Percentiles rank a stretch among this genome's conserved stretches.
These are phyloP conservation scores for Fragum sueziense DNA, from an alignment of 2,888 invertebrate genomes.

Conservation along the genomic window DNA sequence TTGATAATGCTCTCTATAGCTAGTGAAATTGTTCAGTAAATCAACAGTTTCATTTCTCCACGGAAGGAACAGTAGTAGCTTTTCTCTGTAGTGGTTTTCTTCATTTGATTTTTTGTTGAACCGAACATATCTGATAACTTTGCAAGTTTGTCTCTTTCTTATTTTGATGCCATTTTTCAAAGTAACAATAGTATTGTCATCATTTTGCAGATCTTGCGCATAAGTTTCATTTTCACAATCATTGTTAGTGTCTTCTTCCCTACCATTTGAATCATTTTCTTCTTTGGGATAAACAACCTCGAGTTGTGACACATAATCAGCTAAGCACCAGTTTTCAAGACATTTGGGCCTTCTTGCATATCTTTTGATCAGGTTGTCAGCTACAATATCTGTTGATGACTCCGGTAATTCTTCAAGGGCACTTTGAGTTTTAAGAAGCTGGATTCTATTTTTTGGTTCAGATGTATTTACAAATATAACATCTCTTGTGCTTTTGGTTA, in stretches of 20 bases:
- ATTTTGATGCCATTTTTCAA: no score
- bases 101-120: no score
- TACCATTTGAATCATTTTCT: not conserved
- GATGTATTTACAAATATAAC: slow-evolving; percentile 10
- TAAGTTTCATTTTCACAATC: not conserved
- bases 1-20: no score
- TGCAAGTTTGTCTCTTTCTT: no score
- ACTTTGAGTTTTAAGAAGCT: not conserved
- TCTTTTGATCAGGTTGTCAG: no score
- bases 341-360: no score
- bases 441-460: not conserved
- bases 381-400: not conserved
- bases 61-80: no score
- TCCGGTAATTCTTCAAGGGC: not conserved
- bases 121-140: no score
- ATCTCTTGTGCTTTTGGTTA: not conserved
- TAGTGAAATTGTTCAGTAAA: not conserved
- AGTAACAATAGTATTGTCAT: not conserved
- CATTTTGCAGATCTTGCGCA: not conserved
- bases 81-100: no score
- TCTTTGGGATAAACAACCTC: slow-evolving; percentile 6
- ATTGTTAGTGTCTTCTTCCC: not conserved
- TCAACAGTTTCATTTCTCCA: slow-evolving; percentile 3
- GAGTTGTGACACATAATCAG: no score
- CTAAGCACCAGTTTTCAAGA: no score